A percentile compares a stretch with the other conserved stretches of the same genome.
Conservation (phyloP, 2,797 vertebrate genomes). For the Oryzias dopingdopingensis region DNA sequence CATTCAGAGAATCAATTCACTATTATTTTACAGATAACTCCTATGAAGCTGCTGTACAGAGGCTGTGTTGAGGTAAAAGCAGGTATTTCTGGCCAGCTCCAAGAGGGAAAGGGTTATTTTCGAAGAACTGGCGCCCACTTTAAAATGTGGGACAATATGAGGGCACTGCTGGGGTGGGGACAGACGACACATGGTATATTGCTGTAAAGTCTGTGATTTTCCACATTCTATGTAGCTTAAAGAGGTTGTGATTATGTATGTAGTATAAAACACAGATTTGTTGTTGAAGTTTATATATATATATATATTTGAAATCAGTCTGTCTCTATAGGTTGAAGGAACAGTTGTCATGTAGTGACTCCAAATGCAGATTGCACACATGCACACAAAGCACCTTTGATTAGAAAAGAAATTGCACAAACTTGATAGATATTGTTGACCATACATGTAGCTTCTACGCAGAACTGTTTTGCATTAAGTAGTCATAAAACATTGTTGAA, state of each 20-base stretch:
- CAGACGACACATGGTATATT: constrained; percentile 69
- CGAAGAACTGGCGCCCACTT: constrained; percentile 21
- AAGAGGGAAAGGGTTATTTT: constrained; percentile 15
- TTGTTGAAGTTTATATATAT: constrained; percentile 14
- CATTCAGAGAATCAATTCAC: constrained; percentile 64
- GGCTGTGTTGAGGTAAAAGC: constrained; percentile 68
- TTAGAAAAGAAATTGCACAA: constrained; percentile 70
- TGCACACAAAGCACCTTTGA: constrained; percentile 76
- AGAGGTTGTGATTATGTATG: constrained; percentile 51
- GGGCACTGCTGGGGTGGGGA: constrained; percentile 15
- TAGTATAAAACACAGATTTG: constrained; percentile 58
- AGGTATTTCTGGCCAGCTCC: constrained; percentile 54
- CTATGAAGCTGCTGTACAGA: constrained; percentile 68
- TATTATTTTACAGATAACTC: constrained; percentile 66
- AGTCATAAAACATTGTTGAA: constrained; percentile 52
- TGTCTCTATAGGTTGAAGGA: constrained; percentile 52
- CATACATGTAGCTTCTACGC: constrained; percentile 65
- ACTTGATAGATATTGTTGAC: constrained; percentile 62
- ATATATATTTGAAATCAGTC: too few species aligned
- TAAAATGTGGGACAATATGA: constrained; percentile 17
- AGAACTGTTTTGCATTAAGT: constrained; percentile 60
- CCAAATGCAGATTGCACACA: constrained; percentile 67
- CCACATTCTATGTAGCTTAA: constrained; percentile 66
- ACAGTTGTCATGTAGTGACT: constrained; percentile 54
- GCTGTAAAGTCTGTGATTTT: constrained; percentile 68